A percentile compares a stretch with the other conserved stretches of the same genome.
These are phyloP conservation scores for Arenicola marina DNA, from an alignment of 2,888 invertebrate genomes.

Conservation along the genomic window DNA sequence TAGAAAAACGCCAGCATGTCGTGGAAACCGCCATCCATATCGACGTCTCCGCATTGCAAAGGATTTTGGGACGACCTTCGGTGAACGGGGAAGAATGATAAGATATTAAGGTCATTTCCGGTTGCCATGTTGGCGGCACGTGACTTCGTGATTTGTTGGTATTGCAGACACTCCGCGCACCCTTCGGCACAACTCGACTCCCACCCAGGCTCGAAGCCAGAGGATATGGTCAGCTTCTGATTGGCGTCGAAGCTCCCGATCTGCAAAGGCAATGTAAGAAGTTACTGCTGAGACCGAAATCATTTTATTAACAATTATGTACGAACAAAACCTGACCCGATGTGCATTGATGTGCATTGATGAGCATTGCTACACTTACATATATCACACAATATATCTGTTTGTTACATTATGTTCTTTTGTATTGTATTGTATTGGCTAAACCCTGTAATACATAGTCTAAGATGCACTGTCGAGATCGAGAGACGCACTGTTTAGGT, in stretches of 20 bases:
- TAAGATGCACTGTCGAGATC: too few relatives aligned
- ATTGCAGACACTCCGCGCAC: not conserved
- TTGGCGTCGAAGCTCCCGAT: not conserved
- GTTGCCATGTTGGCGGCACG: not conserved
- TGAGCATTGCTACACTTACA: too few relatives aligned
- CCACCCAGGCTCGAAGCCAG: not conserved
- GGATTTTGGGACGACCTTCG: slow-evolving; percentile 43
- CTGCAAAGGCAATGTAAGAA: not conserved
- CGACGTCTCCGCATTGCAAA: slow-evolving; percentile 57
- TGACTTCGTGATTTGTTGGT: not conserved
- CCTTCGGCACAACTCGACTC: not conserved
- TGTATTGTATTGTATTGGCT: too few relatives aligned
- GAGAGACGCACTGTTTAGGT: too few relatives aligned
- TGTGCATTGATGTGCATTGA: too few relatives aligned
- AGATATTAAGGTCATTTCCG: not conserved
- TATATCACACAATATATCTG: too few relatives aligned
- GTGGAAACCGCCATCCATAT: slow-evolving; percentile 52
- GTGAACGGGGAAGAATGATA: slow-evolving; percentile 58
- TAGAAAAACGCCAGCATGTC: slow-evolving; percentile 61
- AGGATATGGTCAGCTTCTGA: not conserved
- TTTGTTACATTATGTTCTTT: too few relatives aligned
- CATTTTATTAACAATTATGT: too few relatives aligned
- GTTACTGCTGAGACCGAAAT: too few relatives aligned
- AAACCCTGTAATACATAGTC: too few relatives aligned
- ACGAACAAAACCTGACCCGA: too few relatives aligned